These are phyloP conservation scores for Microcebus tavaratra DNA, from an alignment of 2,113 vertebrate species.

Conservation along the genomic window DNA sequence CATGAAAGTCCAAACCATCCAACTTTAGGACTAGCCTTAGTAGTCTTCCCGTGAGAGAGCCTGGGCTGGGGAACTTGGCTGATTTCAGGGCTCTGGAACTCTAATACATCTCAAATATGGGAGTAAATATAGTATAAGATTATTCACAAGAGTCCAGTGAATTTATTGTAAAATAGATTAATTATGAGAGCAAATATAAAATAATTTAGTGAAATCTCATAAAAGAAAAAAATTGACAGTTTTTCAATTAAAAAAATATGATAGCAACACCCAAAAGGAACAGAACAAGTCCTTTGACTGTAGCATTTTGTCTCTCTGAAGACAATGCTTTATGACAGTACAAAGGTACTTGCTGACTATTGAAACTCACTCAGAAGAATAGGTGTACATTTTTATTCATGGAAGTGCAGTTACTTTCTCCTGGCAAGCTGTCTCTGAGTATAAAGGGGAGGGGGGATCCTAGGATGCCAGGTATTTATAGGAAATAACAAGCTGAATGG, in stretches of 20 bases:
- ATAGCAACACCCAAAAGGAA: background rate
- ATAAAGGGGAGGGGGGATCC: background rate
- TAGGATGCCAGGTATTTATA: background rate
- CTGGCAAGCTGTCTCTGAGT: background rate
- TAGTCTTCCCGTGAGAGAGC: background rate
- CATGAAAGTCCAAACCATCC: background rate
- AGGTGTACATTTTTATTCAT: background rate
- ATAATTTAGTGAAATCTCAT: background rate
- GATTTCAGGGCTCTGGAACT: background rate
- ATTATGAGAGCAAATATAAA: constrained; percentile 23
- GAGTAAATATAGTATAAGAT: background rate
- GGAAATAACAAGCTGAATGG: background rate
- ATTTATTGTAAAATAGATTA: background rate
- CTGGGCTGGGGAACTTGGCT: background rate
- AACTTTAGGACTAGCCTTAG: background rate
- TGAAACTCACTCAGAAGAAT: background rate
- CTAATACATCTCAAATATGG: background rate
- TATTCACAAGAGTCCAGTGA: background rate
- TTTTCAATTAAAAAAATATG: background rate
- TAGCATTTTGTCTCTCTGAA: background rate
- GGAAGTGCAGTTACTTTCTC: background rate
- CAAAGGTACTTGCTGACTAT: background rate
- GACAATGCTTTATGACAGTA: background rate
- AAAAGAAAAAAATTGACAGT: background rate
- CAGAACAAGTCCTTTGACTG: background rate